Base-by-base conservation (phyloP, 64 coral and sea anemone species). In the Montipora foliosa region DNA sequence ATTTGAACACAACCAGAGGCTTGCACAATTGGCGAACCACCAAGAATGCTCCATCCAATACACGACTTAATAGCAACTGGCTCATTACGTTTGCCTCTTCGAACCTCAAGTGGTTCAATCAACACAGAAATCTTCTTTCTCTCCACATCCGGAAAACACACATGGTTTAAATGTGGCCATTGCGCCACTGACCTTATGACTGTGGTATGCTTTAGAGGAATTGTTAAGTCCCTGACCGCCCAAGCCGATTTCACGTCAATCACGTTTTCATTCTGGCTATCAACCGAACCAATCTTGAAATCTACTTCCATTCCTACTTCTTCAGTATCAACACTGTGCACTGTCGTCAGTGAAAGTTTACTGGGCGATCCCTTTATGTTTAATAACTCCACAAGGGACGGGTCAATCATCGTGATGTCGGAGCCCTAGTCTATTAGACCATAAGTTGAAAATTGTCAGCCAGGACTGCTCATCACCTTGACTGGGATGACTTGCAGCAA, bases 1-100 rank as follows among this genome's bases (percentile, higher is more conserved):
- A 79, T 47, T 79, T 79, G 76, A 4, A 1, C 76, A 1, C 0
- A 47, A 6, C 11, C 50, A 13, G 0, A 14, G 14, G 76, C 49
- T 2, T 2, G 76, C 19, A 79, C 58, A 22, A 17, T 76, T 17
- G 48, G n/a, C 24, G 11, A 83, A 17, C 59, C 57, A 86, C 91
- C 82, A 57, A 93, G 83, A 15, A 93, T 77, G 47, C 91, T 93
- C 83, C 83, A 93, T n/a, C 91, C 83, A 49, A 93, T 15, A 77
- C 72, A 86, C 4, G 91, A 87, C 47, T 78, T 78, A 13, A 93
- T 93, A 16, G 91, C 91, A 47, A 93, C 8, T 9, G 91, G 91
- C 13, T 87, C 75, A 70, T 77, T 74, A 6, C 75, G 75, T n/a
- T 78, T 93, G 9, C 91, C 82, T 46, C 77, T 85, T 37, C 19